Evolutionary conservation across 1,140 invertebrate species (phyloP), one percentile per base, ranked within the genome.

Genomic region (Drosophila yakuba): DNA sequence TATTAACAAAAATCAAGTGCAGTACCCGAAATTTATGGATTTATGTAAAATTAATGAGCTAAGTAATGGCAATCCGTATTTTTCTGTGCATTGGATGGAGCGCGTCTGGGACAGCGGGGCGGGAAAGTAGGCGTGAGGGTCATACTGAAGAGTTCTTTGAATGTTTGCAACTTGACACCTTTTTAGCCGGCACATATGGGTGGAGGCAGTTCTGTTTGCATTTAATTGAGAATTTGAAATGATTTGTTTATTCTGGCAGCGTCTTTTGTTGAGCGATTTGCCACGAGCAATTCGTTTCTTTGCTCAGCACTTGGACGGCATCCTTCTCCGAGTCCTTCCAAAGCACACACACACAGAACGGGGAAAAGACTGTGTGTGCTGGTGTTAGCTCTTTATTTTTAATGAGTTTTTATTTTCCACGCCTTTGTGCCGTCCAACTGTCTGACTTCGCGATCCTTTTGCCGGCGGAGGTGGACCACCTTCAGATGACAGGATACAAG

Each of bases 161-260:
- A 79, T 83, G 64, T 83, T 80, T 80, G 84, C 76, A 80, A 89
- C 67, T 83, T 88, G 75, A 83, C 84, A 88, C 83, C 83, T 83
- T 84, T 79, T 78, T 50, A 79, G 45, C 3, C 54, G 15, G 35
- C 66, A 54, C 62, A 64, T 62, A 47, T 60, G 25, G 43, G 55
- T 44, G 28, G 57, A 25, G 47, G 55, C 50, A 23, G 15, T 12
- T 56, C 54, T 86, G 69, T 85, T 86, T 81, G 75, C 78, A 64
- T 88, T 88, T 89, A 88, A 89, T 88, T 89, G 84, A 89, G 84
- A 89, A 89, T 89, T 89, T 89, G 63, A 84, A 89, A 89, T 89
- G 83, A 88, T 88, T 88, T 89, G 84, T 89, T 84, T 88, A 81
- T 86, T 67, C 78, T 85, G 47, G 41, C 47, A 62, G 52, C 78